phyloP scores from a whole-genome alignment of 2,113 vertebrate species.

The Eclectus roratus region DNA sequence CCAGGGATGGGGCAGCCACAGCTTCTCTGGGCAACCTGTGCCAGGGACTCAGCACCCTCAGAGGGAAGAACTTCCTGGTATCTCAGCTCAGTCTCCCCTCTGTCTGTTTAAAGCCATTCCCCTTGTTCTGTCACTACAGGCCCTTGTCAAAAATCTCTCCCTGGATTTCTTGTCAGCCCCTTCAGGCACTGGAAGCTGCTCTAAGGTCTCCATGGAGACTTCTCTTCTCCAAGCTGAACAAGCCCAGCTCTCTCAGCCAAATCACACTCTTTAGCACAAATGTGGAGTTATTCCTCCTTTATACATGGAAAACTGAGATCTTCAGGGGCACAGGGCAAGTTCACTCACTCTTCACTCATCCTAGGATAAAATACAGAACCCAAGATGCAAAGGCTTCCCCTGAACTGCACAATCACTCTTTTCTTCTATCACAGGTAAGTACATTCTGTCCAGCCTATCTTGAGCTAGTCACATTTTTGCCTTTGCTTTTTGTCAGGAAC shows the following conservation, averaged over 20 bases:
- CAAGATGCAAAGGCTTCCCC: not conserved
- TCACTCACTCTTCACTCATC: not conserved
- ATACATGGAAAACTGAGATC: not conserved
- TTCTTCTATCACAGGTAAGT: not conserved
- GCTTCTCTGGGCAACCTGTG: not conserved
- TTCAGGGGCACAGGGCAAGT: not conserved
- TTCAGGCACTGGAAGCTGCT: not conserved
- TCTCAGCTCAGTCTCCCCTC: not conserved
- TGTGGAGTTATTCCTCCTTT: not conserved
- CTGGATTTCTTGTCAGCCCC: not conserved
- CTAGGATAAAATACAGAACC: not conserved
- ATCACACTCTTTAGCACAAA: not conserved
- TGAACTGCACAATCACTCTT: not conserved
- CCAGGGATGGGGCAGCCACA: not conserved
- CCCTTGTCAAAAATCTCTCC: not conserved
- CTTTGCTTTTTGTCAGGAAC: not conserved
- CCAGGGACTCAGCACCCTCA: not conserved
- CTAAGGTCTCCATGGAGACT: not conserved
- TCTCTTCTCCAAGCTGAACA: not conserved
- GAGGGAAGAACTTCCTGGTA: not conserved
- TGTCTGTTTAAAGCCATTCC: not conserved
- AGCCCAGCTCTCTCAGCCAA: not conserved
- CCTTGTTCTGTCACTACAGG: not conserved
- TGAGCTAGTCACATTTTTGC: not conserved
- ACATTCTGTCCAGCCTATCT: not conserved